Conservation (phyloP, 2,888 invertebrate genomes). For the Lasius fuliginosus region DNA sequence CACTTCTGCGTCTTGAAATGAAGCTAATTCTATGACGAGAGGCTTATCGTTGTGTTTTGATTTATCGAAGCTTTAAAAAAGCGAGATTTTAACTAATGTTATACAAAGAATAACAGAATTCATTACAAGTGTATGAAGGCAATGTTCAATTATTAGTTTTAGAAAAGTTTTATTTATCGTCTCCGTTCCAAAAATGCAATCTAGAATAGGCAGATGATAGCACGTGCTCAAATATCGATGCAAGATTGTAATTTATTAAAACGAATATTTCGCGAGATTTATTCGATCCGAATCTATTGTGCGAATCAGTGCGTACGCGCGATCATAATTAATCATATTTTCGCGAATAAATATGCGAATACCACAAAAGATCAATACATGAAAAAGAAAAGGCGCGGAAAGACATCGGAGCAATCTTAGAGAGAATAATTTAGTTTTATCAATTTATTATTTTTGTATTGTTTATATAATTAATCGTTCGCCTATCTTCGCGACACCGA, state of each 20-base stretch:
- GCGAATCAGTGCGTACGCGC: too few relatives aligned
- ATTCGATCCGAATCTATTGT: too few relatives aligned
- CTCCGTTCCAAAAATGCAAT: conserved; percentile 82
- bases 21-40: not conserved
- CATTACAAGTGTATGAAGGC: not conserved
- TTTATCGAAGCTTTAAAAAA: not conserved
- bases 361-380: too few relatives aligned
- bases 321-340: too few relatives aligned
- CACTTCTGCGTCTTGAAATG: not conserved
- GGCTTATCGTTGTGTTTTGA: not conserved
- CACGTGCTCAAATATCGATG: conserved; percentile 83
- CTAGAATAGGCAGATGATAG: conserved; percentile 80
- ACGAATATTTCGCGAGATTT: too few relatives aligned
- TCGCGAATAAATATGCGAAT: not conserved
- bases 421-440: too few relatives aligned
- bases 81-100: not conserved
- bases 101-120: not conserved
- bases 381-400: too few relatives aligned
- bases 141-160: conserved; percentile 44
- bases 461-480: too few relatives aligned
- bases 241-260: conserved; percentile 52
- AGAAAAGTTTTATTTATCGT: conserved; percentile 67
- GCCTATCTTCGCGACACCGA: too few relatives aligned
- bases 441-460: too few relatives aligned
- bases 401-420: too few relatives aligned